These are phyloP conservation scores for Leptinotarsa lineolata DNA, from an alignment of 1,140 invertebrate genomes.

Conservation along the genomic window DNA sequence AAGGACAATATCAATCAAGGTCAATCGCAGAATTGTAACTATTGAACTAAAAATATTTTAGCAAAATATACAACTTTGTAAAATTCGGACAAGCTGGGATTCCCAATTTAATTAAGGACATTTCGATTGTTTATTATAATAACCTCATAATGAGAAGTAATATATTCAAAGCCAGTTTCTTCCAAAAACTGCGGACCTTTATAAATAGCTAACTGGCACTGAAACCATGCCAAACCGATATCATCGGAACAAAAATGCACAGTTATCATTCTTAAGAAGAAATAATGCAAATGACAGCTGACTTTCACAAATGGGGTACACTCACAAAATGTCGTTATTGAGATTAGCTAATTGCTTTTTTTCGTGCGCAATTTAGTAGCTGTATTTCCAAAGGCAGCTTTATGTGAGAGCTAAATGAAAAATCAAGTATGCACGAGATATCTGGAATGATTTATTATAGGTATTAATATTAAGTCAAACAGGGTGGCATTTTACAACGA, in stretches of 20 bases:
- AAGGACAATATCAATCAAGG: too few species aligned
- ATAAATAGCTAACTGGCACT: neutral
- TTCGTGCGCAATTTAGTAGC: conserved; percentile 30
- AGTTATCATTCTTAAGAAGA: neutral
- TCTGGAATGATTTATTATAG: conserved; percentile 27
- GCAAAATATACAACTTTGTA: too few species aligned
- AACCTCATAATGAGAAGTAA: too few species aligned
- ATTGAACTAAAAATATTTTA: too few species aligned
- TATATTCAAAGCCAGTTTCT: too few species aligned
- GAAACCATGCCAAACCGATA: neutral
- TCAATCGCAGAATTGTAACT: too few species aligned
- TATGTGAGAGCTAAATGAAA: conserved; percentile 24
- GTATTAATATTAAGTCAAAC: conserved; percentile 17
- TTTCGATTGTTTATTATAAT: too few species aligned
- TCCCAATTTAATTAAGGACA: too few species aligned
- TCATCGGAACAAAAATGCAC: neutral
- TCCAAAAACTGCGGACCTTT: neutral
- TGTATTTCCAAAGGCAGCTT: neutral
- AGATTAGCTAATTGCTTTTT: conserved; percentile 35
- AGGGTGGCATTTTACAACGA: conserved; percentile 15
- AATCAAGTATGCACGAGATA: conserved; percentile 24
- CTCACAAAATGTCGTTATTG: conserved; percentile 26
- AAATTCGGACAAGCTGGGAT: too few species aligned
- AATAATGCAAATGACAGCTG: conserved; percentile 12
- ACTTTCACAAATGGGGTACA: conserved; percentile 32